phyloP scores from a whole-genome alignment of 2,113 vertebrate species.

The Malaclemys terrapin region DNA sequence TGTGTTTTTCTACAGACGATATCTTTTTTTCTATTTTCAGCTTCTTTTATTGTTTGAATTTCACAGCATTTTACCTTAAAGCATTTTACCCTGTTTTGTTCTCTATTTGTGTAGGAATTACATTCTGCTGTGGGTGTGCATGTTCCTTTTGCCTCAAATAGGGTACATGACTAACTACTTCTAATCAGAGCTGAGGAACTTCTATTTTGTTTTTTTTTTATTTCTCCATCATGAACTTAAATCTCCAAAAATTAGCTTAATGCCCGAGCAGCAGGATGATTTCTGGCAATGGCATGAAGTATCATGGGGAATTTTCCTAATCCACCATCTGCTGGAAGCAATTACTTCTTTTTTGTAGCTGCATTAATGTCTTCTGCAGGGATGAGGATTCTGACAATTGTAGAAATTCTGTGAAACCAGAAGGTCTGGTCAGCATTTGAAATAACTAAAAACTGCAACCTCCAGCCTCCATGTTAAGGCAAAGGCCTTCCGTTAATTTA shows the following conservation, averaged over 20 bases:
- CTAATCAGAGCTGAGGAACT: neutral
- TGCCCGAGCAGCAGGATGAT: neutral
- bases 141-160: neutral
- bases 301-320: slow-evolving; percentile 1
- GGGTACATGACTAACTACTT: neutral
- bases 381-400: neutral
- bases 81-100: fast-evolving
- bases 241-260: slow-evolving; percentile 13
- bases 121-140: neutral
- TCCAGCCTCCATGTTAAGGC: neutral
- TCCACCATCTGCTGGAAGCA: slow-evolving; percentile 38
- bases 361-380: neutral
- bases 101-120: neutral
- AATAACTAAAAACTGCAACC: neutral
- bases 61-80: neutral
- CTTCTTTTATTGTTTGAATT: neutral
- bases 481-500: neutral
- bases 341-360: neutral
- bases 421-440: neutral
- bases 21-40: neutral
- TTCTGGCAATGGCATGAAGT: neutral
- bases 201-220: neutral
- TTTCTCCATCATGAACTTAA: slow-evolving; percentile 1
- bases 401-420: neutral
- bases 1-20: neutral